Base-by-base conservation (phyloP, 2,113 vertebrate species). In the Alectura lathami region DNA sequence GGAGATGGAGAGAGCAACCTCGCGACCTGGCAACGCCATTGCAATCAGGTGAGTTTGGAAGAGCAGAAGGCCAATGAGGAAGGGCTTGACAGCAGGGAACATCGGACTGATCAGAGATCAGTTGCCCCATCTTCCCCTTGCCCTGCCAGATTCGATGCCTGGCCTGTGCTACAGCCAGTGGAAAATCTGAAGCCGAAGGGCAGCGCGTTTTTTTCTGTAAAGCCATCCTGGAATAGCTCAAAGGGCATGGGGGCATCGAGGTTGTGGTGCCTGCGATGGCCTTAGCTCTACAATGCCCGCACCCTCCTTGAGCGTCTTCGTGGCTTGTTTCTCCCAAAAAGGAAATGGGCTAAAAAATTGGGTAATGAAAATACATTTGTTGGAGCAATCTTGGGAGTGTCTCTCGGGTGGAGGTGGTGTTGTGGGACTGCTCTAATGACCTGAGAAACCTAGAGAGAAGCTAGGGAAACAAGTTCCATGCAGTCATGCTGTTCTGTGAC, bases 361-460 rank as follows among this genome's bases (percentile, higher is more conserved):
- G 17, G 14, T 60, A 40, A 82, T 60, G 42, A 54, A 74, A 89
- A 83, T 9, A 3, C 11, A 66, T 32, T 57, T 53, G 16, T 62
- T 1, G 5, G 32, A 66, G 45, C 14, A 69, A 66, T 36, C 85
- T 66, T 77, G 63, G 63, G 67, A 87, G 34, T 22, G 51, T 24
- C n/a, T 62, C 15, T 8, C 75, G 34, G 59, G 42, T 47, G 32
- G 9, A 81, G 76, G 36, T 5, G 0, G 42, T 38, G 54, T 30
- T 73, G 54, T 59, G 76, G 68, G 51, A 94, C 96, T 78, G 91
- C 29, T 93, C 86, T 68, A 62, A 47, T 86, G 86, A 91, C 88
- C 92, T 40, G 32, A 75, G 73, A 59, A 83, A 86, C 68, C 68
- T n/a, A 9, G 23, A 80, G 60, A 72, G 59, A 30, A 26, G 26